phyloP scores from a whole-genome alignment of 1,140 invertebrate genomes.

The Bombus sylvicola region DNA sequence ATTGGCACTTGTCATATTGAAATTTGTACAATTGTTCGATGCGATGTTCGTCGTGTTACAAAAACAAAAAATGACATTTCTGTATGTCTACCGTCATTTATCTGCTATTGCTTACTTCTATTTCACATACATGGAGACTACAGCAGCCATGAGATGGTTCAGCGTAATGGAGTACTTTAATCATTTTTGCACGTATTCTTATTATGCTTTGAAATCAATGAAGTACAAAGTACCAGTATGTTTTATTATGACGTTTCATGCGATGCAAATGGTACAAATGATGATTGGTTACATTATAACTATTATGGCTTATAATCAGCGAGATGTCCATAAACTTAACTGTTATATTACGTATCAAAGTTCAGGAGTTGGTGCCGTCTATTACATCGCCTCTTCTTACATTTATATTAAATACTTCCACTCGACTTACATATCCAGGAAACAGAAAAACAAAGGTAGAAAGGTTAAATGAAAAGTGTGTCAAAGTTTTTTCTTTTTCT shows the following conservation, averaged over 20 bases:
- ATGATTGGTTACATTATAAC: fast-evolving
- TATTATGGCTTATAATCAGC: fast-evolving
- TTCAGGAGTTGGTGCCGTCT: fast-evolving
- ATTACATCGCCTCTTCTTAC: fast-evolving
- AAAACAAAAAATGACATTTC: fast-evolving
- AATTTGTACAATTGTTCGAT: neutral
- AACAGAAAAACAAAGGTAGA: fast-evolving
- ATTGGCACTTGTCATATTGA: no score
- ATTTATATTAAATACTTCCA: fast-evolving
- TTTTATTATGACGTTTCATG: fast-evolving
- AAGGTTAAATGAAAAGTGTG: fast-evolving
- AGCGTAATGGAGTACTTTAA: neutral
- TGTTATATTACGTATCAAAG: fast-evolving
- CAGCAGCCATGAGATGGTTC: neutral
- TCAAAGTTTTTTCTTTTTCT: no score
- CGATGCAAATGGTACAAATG: fast-evolving
- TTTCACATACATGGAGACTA: fast-evolving
- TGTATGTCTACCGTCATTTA: fast-evolving
- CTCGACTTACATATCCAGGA: fast-evolving
- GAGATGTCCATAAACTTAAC: fast-evolving
- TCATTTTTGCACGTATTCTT: neutral
- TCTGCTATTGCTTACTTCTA: fast-evolving
- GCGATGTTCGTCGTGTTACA: neutral
- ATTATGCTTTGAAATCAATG: neutral
- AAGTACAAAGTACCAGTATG: fast-evolving